These are phyloP conservation scores for Fistularia tabacaria DNA, from an alignment of 2,797 vertebrate genomes.

Conservation along the genomic window DNA sequence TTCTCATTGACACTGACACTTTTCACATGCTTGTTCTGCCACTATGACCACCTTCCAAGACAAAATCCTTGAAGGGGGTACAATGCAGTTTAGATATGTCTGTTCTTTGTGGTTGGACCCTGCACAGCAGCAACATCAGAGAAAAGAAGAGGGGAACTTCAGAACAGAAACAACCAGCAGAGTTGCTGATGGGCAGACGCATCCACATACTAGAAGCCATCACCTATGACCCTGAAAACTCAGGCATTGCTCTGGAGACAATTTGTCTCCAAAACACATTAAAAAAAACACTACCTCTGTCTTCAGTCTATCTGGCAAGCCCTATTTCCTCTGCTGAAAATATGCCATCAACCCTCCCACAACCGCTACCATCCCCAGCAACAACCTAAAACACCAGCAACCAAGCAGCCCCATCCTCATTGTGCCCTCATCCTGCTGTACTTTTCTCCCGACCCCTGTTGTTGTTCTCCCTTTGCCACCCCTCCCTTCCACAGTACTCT, in stretches of 20 bases:
- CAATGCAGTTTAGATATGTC: no score
- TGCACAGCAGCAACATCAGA: background rate
- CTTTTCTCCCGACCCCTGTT: constrained; percentile 56
- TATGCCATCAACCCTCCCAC: constrained; percentile 36
- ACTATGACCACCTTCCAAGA: no score
- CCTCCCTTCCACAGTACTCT: constrained; percentile 38
- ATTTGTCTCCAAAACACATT: constrained; percentile 33
- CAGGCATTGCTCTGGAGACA: constrained; percentile 49
- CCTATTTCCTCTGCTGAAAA: constrained; percentile 60
- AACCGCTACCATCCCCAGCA: constrained; percentile 34
- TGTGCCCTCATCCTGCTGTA: constrained; percentile 56
- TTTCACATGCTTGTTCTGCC: no score
- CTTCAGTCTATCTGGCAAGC: constrained; percentile 38
- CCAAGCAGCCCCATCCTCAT: constrained; percentile 41
- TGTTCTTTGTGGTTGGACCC: no score
- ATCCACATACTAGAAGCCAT: constrained; percentile 35
- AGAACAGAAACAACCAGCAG: constrained; percentile 13
- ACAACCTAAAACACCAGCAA: constrained; percentile 44
- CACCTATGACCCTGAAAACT: constrained; percentile 60
- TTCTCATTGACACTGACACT: no score
- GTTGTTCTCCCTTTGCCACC: constrained; percentile 36
- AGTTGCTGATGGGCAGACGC: constrained; percentile 13
- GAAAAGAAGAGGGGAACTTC: background rate
- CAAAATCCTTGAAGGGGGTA: no score
- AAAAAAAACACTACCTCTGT: constrained; percentile 15